Conservation (phyloP, 2,888 invertebrate species). For the Amiota minor region DNA sequence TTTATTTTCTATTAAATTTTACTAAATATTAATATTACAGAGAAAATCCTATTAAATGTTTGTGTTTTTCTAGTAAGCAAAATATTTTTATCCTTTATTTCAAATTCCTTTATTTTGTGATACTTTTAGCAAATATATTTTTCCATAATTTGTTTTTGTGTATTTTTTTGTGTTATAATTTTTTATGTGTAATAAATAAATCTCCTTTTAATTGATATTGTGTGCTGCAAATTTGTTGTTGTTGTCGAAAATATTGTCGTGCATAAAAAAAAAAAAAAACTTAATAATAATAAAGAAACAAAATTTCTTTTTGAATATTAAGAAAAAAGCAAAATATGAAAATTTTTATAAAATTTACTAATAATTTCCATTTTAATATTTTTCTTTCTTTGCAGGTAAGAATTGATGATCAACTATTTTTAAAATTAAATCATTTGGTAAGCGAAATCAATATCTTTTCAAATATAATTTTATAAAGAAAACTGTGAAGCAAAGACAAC, state of each 20-base stretch:
- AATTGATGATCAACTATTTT: conserved; percentile 71
- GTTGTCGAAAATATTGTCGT: not conserved
- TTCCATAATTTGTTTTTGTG: conserved; percentile 4
- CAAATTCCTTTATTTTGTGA: too few relatives aligned
- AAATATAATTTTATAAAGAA: not conserved
- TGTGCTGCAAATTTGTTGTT: conserved; percentile 28
- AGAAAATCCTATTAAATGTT: not conserved
- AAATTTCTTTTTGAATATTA: too few relatives aligned
- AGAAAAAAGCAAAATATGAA: too few relatives aligned
- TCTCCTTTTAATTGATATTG: conserved; percentile 22
- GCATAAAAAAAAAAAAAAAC: not conserved
- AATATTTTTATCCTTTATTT: too few relatives aligned
- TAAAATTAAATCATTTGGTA: conserved; percentile 72
- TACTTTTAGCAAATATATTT: conserved; percentile 2
- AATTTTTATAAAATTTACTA: too few relatives aligned
- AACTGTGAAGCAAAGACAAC: not conserved
- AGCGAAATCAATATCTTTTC: conserved; percentile 45
- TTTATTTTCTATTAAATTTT: conserved; percentile 2
- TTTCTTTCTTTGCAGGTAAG: conserved; percentile 70
- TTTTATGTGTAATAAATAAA: conserved; percentile 5
- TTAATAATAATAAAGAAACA: too few relatives aligned
- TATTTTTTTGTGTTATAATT: conserved; percentile 3
- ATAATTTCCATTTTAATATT: conserved; percentile 49
- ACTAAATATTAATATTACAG: not conserved
- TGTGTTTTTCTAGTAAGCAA: not conserved